Evolutionary conservation across 2,888 invertebrate species (phyloP), one percentile per base, ranked within the genome.

Genomic region (Netelia melanura): DNA sequence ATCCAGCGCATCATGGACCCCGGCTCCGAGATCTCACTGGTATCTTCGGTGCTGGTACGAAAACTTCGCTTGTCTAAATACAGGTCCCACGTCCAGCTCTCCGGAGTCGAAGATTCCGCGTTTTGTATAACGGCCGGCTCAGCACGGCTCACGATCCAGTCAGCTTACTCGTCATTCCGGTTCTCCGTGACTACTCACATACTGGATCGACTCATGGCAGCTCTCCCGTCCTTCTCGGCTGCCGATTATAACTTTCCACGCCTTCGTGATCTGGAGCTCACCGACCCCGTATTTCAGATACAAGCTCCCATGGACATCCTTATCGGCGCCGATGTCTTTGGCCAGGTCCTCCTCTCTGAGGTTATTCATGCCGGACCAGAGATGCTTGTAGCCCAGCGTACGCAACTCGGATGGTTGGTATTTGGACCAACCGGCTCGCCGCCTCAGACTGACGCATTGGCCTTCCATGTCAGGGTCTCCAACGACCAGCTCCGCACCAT

Each of bases 11-110:
- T 86, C 61, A 61, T 87, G 1, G 86, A 81, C 48, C 83, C 82
- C 8, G 84, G 84, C n/a, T 86, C 79, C 9, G 83, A 86, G 17
- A 54, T 86, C n/a, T 79, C 83, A 9, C 80, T 83, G 11, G 78
- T 81, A 0, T 79, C 86, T 0, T 75, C 79, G 14, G n/a, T 10
- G 17, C 58, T 85, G 30, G 61, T 64, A 9, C 14, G 0, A 6
- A 79, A 76, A 23, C 70, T 85, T 52, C 52, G 44, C 2, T 23
- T 87, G 0, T 10, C 10, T 10, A 52, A 65, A 0, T 30, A 30
- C 3, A 38, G 76, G 21, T 83, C 86, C 11, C 48, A 67, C 1
- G 48, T 86, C 0, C 8, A 79, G 23, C 70, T 86, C 68, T 56
- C 48, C 5, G 87, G 83, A 0, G 64, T 25, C 25, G 25, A 1